Evolutionary conservation across 2,113 vertebrate genomes (phyloP), one percentile per base, ranked within the genome.

Genomic region (Chaetorhynchus papuensis): DNA sequence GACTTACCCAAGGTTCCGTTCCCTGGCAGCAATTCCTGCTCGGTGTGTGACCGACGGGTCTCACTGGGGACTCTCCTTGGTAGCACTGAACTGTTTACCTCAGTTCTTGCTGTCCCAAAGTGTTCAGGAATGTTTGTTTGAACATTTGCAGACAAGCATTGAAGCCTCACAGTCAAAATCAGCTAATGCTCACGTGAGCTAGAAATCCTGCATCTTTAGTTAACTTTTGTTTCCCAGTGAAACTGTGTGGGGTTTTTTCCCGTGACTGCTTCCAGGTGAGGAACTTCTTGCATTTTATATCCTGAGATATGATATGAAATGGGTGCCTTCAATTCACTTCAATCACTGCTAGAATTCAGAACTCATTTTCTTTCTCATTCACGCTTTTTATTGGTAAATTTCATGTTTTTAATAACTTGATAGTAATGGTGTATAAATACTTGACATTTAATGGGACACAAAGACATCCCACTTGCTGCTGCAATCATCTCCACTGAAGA

Each of bases 401-500:
- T 72, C 19, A 17, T 79, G 52, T 52, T 82, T 72, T 83, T 77
- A 74, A 53, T 72, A 57, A 56, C 15, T 50, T 39, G 19, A 44
- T 60, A 54, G 44, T 59, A 68, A 18, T 44, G n/a, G 65, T 76
- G 21, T 74, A 33, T 87, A 91, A 89, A 92, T 97, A 96, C 45
- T 83, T 69, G 22, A 39, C 83, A 47, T 87, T 92, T 78, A 82
- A 60, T 53, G 90, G 47, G 74, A 79, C 33, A 82, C 85, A 83
- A 78, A 74, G 81, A 60, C 52, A 80, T 84, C 65, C 91, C 47
- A 94, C 98, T 98, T 98, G 97, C 97, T 98, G 96, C 95, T 97
- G 84, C 95, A 97, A 74, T 97, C 97, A 94, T 98, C 98, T 98
- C 98, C 97, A 97, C 97, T 98, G 97, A 92, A 94, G 96, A 97